Evolutionary conservation across 2,888 invertebrate species (phyloP).

Genomic region (Polydrusus cervinus): DNA sequence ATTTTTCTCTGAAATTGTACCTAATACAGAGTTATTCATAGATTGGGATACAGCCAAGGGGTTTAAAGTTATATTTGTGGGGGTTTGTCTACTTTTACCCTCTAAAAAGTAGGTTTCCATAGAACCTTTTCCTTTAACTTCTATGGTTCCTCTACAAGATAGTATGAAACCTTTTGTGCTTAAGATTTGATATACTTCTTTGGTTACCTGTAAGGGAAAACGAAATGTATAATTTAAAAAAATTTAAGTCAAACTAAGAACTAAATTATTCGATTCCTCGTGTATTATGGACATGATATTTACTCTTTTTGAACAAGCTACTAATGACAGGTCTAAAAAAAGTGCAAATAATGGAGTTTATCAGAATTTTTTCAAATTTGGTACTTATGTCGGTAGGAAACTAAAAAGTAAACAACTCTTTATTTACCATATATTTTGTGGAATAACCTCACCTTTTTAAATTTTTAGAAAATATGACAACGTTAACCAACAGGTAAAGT

Average conservation of each 20-base stretch:
- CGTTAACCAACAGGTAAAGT: too few species aligned
- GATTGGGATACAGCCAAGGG: conserved; percentile 63
- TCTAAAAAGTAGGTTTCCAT: conserved; percentile 92
- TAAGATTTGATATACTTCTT: conserved; percentile 90
- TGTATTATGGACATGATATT: too few species aligned
- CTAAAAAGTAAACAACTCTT: too few species aligned
- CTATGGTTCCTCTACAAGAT: conserved; percentile 89
- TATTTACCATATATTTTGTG: too few species aligned
- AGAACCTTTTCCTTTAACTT: conserved; percentile 95
- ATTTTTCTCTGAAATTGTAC: conserved; percentile 64
- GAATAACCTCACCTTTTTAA: too few species aligned
- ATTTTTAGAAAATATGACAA: too few species aligned
- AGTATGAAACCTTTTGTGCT: conserved; percentile 84
- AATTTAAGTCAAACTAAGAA: not conserved
- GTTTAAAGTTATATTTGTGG: conserved; percentile 68
- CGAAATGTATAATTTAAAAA: conserved; percentile 2
- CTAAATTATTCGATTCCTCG: too few species aligned
- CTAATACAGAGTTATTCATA: conserved; percentile 60
- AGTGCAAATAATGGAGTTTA: too few species aligned
- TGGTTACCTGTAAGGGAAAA: conserved; percentile 81
- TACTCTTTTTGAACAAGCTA: too few species aligned
- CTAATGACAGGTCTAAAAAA: too few species aligned
- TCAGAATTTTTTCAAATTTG: too few species aligned
- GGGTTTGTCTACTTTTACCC: conserved; percentile 61
- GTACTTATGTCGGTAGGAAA: too few species aligned